Percentiles rank a stretch among this genome's conserved stretches.
Conservation (phyloP, 2,888 invertebrate species). For the Elmis aenea region DNA sequence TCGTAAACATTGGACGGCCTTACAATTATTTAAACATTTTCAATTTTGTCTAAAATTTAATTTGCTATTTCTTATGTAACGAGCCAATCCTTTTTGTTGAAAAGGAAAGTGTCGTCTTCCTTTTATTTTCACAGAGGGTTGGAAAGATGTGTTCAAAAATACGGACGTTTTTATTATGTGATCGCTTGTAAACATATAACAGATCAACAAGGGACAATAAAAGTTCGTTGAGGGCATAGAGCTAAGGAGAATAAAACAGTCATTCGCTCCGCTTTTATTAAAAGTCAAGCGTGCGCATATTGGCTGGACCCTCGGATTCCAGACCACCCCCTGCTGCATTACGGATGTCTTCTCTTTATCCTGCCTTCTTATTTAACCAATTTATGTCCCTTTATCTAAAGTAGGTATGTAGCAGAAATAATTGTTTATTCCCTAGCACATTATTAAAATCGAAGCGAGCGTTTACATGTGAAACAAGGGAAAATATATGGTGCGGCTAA, state of each 20-base stretch:
- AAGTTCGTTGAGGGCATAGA: conserved; percentile 25
- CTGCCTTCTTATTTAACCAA: conserved; percentile 35
- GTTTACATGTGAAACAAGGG: neutral
- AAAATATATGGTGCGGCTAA: neutral
- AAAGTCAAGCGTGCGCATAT: conserved; percentile 45
- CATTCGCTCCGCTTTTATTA: conserved; percentile 44
- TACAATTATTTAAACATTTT: too few species aligned
- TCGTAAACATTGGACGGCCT: too few species aligned
- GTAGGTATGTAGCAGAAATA: too few species aligned
- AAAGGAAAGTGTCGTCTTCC: too few species aligned
- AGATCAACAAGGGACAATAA: conserved; percentile 32
- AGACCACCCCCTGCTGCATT: conserved; percentile 25
- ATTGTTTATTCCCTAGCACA: too few species aligned
- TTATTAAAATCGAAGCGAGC: too few species aligned
- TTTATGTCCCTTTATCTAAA: conserved; percentile 31
- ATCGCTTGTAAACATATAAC: conserved; percentile 10
- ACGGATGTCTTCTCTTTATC: conserved; percentile 33
- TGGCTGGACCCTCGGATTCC: conserved; percentile 34
- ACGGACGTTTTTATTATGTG: conserved; percentile 9
- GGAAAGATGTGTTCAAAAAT: too few species aligned
- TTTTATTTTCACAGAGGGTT: too few species aligned
- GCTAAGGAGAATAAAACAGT: conserved; percentile 39
- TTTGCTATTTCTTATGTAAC: too few species aligned
- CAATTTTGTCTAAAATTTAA: too few species aligned
- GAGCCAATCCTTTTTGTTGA: too few species aligned